Evolutionary conservation across 2,797 vertebrate genomes (phyloP).

Genomic region (Labeo calbasu): DNA sequence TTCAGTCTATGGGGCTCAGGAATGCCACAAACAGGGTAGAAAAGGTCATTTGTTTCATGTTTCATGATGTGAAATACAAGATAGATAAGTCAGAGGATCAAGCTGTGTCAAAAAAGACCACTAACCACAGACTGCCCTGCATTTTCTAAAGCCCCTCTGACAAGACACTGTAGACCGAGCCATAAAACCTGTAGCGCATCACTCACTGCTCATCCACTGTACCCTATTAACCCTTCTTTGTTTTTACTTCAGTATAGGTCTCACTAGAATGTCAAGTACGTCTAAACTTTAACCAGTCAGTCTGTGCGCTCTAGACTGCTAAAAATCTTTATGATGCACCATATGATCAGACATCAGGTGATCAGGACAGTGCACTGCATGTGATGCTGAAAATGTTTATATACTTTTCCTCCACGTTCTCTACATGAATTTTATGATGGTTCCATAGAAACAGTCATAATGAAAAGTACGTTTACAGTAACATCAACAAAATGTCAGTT

Average conservation of each 20-base stretch:
- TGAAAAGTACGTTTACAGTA: conserved; percentile 8
- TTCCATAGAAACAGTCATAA: not conserved
- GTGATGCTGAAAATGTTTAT: not conserved
- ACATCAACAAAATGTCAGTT: conserved; percentile 7
- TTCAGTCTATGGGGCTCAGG: conserved; percentile 22
- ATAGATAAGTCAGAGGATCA: conserved; percentile 53
- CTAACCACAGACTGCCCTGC: conserved; percentile 43
- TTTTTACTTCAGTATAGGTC: conserved; percentile 18
- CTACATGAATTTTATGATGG: not conserved
- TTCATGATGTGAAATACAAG: conserved; percentile 56
- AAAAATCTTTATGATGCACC: conserved; percentile 33
- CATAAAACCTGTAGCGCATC: conserved; percentile 38
- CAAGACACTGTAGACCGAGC: conserved; percentile 36
- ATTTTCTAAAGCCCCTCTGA: conserved; percentile 41
- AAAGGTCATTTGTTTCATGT: conserved; percentile 53
- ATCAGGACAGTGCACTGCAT: not conserved
- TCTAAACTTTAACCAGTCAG: conserved; percentile 28
- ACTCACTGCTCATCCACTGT: conserved; percentile 26
- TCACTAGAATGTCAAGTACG: not conserved
- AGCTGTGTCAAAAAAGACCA: conserved; percentile 41
- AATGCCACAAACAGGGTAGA: conserved; percentile 41
- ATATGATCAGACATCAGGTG: conserved; percentile 30
- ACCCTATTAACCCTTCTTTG: not conserved
- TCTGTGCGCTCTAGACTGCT: not conserved
- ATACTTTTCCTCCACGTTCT: not conserved